Conservation (phyloP, 2,888 invertebrate species). For the Keiferia lycopersicella region DNA sequence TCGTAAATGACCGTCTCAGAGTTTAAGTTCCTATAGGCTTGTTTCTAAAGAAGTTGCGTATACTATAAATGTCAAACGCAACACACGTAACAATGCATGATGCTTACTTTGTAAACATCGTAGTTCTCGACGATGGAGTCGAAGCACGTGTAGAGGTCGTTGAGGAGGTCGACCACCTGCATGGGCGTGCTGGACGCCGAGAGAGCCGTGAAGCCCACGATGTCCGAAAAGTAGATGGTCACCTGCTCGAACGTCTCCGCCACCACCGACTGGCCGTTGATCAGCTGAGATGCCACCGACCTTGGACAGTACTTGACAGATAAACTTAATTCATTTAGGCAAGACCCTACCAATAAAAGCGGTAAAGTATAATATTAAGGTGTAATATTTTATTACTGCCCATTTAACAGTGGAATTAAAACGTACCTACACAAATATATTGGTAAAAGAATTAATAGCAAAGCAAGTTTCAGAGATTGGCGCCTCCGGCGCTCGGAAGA, state of each 20-base stretch:
- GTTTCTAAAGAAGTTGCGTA: too few relatives aligned
- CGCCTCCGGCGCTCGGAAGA: too few relatives aligned
- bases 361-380: too few relatives aligned
- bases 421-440: too few relatives aligned
- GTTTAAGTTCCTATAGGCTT: too few relatives aligned
- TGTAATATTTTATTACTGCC: too few relatives aligned
- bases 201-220: conserved; percentile 94
- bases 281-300: conserved; percentile 94
- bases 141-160: conserved; percentile 98
- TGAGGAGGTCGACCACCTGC: conserved; percentile 96
- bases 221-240: conserved; percentile 96
- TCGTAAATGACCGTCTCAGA: too few relatives aligned
- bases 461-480: too few relatives aligned
- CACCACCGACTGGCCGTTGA: conserved; percentile 93
- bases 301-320: neutral
- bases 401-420: too few relatives aligned
- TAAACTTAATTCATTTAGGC: neutral
- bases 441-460: too few relatives aligned
- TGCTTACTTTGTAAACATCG: conserved; percentile 95
- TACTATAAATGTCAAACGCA: too few relatives aligned
- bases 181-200: conserved; percentile 95
- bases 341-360: too few relatives aligned
- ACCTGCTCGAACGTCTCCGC: conserved; percentile 96
- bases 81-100: neutral
- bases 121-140: conserved; percentile 98